phyloP scores from a whole-genome alignment of 1,140 invertebrate species.

The Listronotus oregonensis region DNA sequence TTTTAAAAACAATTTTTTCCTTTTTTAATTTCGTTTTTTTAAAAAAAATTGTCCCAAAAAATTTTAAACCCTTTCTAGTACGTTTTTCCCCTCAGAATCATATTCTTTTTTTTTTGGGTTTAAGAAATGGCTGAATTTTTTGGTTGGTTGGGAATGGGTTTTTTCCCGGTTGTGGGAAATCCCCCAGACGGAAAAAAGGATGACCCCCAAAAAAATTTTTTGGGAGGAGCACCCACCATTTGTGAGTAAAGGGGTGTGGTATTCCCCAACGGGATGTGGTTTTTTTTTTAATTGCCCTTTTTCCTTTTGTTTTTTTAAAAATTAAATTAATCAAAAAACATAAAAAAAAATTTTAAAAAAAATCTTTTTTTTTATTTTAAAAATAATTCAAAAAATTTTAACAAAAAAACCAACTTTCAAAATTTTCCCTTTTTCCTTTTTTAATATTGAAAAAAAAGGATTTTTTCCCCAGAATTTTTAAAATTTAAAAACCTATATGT shows the following conservation, averaged over 20 bases:
- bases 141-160: conserved; percentile 45
- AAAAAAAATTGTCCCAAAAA: background rate
- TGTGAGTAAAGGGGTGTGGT: conserved; percentile 34
- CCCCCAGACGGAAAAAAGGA: conserved; percentile 39
- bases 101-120: conserved; percentile 46
- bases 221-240: conserved; percentile 32
- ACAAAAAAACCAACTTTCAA: too few species aligned
- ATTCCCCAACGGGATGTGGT: conserved; percentile 26
- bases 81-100: conserved; percentile 43
- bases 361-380: too few species aligned
- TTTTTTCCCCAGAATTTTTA: too few species aligned
- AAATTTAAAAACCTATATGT: too few species aligned
- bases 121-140: conserved; percentile 42
- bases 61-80: conserved; percentile 28
- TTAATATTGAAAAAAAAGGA: too few species aligned
- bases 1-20: background rate
- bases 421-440: too few species aligned
- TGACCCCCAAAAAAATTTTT: conserved; percentile 41
- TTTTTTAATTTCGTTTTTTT: background rate
- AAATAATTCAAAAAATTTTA: too few species aligned
- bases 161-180: conserved; percentile 37
- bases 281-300: conserved; percentile 36
- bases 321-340: conserved; percentile 25
- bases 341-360: too few species aligned
- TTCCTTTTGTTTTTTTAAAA: conserved; percentile 37